Conservation (phyloP, 2,797 vertebrate species). For the Coranthus polyacanthus region DNA sequence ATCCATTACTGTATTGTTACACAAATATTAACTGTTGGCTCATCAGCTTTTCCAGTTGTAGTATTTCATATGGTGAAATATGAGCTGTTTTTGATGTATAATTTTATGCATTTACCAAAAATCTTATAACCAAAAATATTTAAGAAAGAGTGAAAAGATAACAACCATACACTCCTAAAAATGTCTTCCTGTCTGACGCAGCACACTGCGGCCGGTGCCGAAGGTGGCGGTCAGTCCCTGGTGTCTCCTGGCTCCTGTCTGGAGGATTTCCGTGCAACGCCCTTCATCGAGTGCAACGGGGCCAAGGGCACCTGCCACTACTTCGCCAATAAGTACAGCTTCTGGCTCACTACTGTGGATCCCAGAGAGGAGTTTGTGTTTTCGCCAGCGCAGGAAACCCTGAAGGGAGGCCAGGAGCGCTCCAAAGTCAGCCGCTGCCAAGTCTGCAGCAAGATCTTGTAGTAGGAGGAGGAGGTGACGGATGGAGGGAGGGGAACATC, state of each 20-base stretch:
- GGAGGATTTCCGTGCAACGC: slow-evolving; percentile 95
- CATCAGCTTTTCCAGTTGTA: too few species aligned
- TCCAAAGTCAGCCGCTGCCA: slow-evolving; percentile 93
- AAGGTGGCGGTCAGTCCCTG: slow-evolving; percentile 95
- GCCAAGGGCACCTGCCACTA: slow-evolving; percentile 94
- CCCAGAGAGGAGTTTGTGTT: slow-evolving; percentile 85
- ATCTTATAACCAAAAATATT: too few species aligned
- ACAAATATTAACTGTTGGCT: too few species aligned
- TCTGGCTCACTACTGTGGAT: slow-evolving; percentile 95
- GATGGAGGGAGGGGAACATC: too few species aligned
- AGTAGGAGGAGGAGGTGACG: slow-evolving; percentile 56
- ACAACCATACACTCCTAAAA: too few species aligned
- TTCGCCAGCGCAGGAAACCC: slow-evolving; percentile 85
- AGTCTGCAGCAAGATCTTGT: slow-evolving; percentile 97
- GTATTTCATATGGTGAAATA: too few species aligned
- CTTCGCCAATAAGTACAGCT: slow-evolving; percentile 97
- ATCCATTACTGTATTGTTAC: too few species aligned
- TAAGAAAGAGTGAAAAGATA: too few species aligned
- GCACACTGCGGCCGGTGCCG: slow-evolving; percentile 93
- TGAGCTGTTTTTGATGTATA: too few species aligned
- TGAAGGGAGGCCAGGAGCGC: slow-evolving; percentile 92
- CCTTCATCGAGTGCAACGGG: slow-evolving; percentile 96
- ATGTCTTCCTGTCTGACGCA: slow-evolving; percentile 62
- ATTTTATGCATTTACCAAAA: too few species aligned
- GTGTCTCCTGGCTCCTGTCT: slow-evolving; percentile 96